Conservation (phyloP, 2,888 invertebrate genomes). For the Volucella inanis region DNA sequence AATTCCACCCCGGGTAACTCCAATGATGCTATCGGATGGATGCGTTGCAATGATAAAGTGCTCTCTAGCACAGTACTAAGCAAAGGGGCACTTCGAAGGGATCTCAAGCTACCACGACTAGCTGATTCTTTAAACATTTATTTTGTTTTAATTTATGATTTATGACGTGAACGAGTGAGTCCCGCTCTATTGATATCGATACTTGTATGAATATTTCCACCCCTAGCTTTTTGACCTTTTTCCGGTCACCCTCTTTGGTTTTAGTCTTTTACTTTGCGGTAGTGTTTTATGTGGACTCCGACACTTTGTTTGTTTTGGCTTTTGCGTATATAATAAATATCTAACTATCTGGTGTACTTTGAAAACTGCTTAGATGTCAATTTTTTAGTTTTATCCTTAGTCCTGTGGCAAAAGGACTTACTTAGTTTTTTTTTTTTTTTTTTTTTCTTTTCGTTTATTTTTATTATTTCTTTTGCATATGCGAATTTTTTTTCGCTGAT, state of each 20-base stretch:
- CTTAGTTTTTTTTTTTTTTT: constrained; percentile 2
- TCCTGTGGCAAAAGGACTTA: constrained; percentile 10
- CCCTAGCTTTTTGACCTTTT: constrained; percentile 25
- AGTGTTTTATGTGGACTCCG: not conserved
- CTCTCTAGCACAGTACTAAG: constrained; percentile 83
- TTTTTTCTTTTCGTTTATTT: constrained; percentile 2
- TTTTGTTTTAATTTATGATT: constrained; percentile 65
- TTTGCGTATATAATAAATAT: not conserved
- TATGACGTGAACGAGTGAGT: constrained; percentile 35
- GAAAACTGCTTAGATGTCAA: constrained; percentile 33
- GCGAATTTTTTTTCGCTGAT: constrained; percentile 11
- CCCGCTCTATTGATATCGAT: constrained; percentile 43
- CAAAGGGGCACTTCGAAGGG: constrained; percentile 83
- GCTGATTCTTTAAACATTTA: constrained; percentile 83
- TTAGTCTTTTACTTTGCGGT: not conserved
- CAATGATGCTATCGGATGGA: constrained; percentile 83
- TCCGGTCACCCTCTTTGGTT: constrained; percentile 3
- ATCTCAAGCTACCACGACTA: constrained; percentile 83
- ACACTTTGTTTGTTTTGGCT: not conserved
- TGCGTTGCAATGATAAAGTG: constrained; percentile 83
- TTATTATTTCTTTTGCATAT: constrained; percentile 28
- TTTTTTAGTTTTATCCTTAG: not conserved
- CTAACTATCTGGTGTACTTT: not conserved
- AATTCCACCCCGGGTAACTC: constrained; percentile 83
- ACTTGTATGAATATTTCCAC: not conserved